A percentile compares a stretch with the other conserved stretches of the same genome.
Conservation (phyloP, 2,888 invertebrate species). For the Ochropleura leucogaster region DNA sequence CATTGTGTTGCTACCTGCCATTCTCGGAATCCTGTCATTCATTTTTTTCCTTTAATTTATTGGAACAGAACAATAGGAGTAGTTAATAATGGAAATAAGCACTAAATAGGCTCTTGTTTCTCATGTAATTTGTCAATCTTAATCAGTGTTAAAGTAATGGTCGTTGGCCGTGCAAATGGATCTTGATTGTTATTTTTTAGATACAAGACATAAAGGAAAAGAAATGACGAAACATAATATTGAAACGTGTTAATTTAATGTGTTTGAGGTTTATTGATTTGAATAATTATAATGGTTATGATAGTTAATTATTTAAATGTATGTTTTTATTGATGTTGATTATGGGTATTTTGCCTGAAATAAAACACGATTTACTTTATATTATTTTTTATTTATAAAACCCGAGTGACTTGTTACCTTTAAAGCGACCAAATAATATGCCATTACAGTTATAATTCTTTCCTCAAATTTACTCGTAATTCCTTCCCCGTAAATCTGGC, state of each 20-base stretch:
- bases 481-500: background rate
- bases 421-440: background rate
- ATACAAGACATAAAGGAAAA: background rate
- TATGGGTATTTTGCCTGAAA: no score
- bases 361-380: no score
- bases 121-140: conserved; percentile 3
- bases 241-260: no score
- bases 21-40: conserved; percentile 17
- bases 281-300: no score
- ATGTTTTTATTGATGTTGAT: no score
- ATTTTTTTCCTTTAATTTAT: conserved; percentile 16
- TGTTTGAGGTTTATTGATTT: no score
- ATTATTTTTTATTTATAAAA: no score
- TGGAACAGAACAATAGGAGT: conserved; percentile 7
- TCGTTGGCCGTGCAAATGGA: no score
- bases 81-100: conserved; percentile 20
- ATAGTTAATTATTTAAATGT: no score
- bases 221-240: no score
- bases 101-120: background rate
- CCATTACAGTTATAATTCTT: background rate
- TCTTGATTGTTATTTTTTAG: background rate
- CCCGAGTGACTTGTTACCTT: background rate
- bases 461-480: conserved; percentile 17
- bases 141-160: background rate
- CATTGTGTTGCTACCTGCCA: background rate